A percentile compares a stretch with the other conserved stretches of the same genome.
phyloP scores from a whole-genome alignment of 2,797 vertebrate species.

The Lophius americanus region DNA sequence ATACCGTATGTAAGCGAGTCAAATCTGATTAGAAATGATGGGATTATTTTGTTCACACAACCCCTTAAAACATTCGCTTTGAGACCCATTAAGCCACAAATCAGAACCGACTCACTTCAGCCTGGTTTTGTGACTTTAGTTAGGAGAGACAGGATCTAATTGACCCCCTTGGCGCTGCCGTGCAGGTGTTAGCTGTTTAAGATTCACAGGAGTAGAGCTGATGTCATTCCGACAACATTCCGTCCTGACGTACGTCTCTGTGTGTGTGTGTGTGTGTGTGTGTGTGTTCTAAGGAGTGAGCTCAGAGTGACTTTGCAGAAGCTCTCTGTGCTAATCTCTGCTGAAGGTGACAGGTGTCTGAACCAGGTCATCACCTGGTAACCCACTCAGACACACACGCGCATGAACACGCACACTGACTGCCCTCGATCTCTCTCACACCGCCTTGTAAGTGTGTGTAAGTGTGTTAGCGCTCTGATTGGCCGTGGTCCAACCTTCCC shows the following conservation, averaged over 20 bases:
- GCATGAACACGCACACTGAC: conserved; percentile 23
- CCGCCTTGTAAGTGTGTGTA: conserved; percentile 39
- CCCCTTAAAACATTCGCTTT: too few species aligned
- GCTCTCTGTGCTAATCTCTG: conserved; percentile 75
- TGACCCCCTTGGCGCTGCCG: conserved; percentile 20
- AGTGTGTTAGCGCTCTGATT: conserved; percentile 51
- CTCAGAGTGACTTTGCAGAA: conserved; percentile 41
- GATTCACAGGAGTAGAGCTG: conserved; percentile 30
- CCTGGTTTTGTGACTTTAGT: too few species aligned
- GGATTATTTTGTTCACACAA: too few species aligned
- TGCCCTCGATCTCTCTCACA: conserved; percentile 42
- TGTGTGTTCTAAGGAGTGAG: conserved; percentile 26
- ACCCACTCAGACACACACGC: conserved; percentile 51
- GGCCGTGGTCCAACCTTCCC: conserved; percentile 60
- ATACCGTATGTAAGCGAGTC: too few species aligned
- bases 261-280: conserved; percentile 13
- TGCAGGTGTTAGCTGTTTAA: conserved; percentile 56
- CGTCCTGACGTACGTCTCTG: conserved; percentile 31
- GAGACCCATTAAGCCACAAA: too few species aligned
- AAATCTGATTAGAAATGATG: too few species aligned
- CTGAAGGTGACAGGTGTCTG: conserved; percentile 77
- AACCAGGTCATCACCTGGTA: conserved; percentile 77
- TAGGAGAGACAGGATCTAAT: conserved; percentile 16
- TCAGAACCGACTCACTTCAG: too few species aligned
- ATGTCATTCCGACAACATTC: conserved; percentile 55